These are phyloP conservation scores for Holacanthus passer DNA, from an alignment of 2,113 vertebrate species.

Conservation along the genomic window DNA sequence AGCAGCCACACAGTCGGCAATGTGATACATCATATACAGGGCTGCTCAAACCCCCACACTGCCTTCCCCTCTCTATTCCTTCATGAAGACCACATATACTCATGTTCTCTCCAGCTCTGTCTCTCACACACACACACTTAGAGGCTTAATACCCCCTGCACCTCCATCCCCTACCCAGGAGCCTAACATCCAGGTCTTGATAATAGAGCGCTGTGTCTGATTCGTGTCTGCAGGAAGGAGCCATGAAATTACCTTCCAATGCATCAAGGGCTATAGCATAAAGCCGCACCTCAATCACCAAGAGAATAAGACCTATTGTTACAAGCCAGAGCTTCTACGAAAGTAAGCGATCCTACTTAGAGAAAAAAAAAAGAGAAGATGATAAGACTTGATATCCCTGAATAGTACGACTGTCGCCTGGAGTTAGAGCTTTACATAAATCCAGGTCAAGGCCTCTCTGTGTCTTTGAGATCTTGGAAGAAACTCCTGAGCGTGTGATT, in stretches of 20 bases:
- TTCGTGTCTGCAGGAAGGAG: slow-evolving; percentile 79
- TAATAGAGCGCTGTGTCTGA: slow-evolving; percentile 78
- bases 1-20: slow-evolving; percentile 67
- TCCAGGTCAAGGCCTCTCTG: slow-evolving; percentile 71
- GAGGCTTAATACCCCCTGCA: slow-evolving; percentile 68
- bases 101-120: slow-evolving; percentile 31
- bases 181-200: slow-evolving; percentile 73
- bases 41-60: slow-evolving; percentile 5
- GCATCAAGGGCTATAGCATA: slow-evolving; percentile 65
- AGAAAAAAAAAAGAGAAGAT: slow-evolving; percentile 43
- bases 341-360: slow-evolving; percentile 69
- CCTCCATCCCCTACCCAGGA: slow-evolving; percentile 65
- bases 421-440: slow-evolving; percentile 73
- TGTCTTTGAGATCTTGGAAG: slow-evolving; percentile 54
- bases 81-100: slow-evolving; percentile 49
- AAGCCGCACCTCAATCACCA: slow-evolving; percentile 73
- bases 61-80: slow-evolving; percentile 40
- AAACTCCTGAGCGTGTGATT: slow-evolving; percentile 65
- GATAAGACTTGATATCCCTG: slow-evolving; percentile 69
- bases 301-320: slow-evolving; percentile 75
- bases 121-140: slow-evolving; percentile 35
- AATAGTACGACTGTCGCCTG: slow-evolving; percentile 58
- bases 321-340: slow-evolving; percentile 56
- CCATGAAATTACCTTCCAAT: slow-evolving; percentile 80
- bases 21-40: slow-evolving; percentile 69